These are phyloP conservation scores for Cassiopea andromeda DNA, from an alignment of 30 jellyfish, hydroid and myxozoan species.

Conservation along the genomic window DNA sequence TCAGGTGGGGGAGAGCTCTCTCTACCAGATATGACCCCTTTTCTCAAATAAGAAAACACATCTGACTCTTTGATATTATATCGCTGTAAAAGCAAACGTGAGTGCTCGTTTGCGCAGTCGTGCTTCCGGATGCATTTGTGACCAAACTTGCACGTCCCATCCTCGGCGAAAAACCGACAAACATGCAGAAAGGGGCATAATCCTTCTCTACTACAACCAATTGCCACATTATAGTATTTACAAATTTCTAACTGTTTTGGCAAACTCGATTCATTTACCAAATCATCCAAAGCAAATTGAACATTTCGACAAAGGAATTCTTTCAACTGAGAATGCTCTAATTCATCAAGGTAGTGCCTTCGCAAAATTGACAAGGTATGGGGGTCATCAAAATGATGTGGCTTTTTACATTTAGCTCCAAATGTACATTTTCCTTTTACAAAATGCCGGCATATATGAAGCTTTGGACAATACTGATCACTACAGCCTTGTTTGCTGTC, in stretches of 20 bases:
- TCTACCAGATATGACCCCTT: background rate
- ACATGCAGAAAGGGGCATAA: conserved; percentile 90
- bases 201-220: conserved; percentile 91
- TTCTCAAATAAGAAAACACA: conserved; percentile 35
- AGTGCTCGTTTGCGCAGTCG: conserved; percentile 63
- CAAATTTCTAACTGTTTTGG: conserved; percentile 93
- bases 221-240: conserved; percentile 90
- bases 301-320: conserved; percentile 92
- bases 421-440: conserved; percentile 95
- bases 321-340: conserved; percentile 63
- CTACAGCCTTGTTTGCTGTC: conserved; percentile 89
- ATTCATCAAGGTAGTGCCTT: conserved; percentile 68
- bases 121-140: conserved; percentile 91
- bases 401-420: conserved; percentile 93
- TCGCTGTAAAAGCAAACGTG: conserved; percentile 61
- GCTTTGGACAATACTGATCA: conserved; percentile 63
- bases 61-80: conserved; percentile 58
- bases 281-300: conserved; percentile 83
- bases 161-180: conserved; percentile 90
- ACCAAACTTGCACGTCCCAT: conserved; percentile 92
- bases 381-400: conserved; percentile 85
- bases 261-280: conserved; percentile 54
- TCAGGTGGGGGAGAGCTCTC: background rate
- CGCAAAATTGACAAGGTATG: conserved; percentile 66
- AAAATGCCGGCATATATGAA: conserved; percentile 92